These are phyloP conservation scores for Leptopilina drosophilae DNA, from an alignment of 2,888 invertebrate genomes.

Conservation along the genomic window DNA sequence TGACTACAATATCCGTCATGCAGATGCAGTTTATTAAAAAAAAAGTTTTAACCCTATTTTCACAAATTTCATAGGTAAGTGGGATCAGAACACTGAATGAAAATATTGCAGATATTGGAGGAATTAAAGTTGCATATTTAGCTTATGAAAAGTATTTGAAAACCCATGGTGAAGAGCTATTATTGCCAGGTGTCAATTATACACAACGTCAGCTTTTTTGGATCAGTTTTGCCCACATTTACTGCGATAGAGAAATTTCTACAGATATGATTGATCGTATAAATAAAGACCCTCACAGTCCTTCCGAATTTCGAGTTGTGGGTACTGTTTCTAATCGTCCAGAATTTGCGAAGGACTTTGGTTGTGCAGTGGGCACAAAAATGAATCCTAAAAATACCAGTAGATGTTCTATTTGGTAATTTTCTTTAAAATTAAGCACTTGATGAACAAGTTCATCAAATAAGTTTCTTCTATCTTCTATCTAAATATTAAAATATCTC, in stretches of 20 bases:
- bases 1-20: too few species aligned
- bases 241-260: slow-evolving; percentile 78
- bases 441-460: too few species aligned
- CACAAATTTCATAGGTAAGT: slow-evolving; percentile 83
- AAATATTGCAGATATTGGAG: slow-evolving; percentile 96
- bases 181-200: slow-evolving; percentile 84
- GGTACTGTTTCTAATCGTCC: slow-evolving; percentile 68
- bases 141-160: slow-evolving; percentile 87
- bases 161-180: slow-evolving; percentile 82
- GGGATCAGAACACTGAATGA: slow-evolving; percentile 94
- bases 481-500: too few species aligned
- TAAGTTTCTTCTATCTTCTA: too few species aligned
- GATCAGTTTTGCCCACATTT: slow-evolving; percentile 74
- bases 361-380: not conserved
- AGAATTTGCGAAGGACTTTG: not conserved
- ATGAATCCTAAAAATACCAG: not conserved
- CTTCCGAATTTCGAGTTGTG: slow-evolving; percentile 80
- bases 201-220: slow-evolving; percentile 82
- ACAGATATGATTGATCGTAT: too few species aligned
- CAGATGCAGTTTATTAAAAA: too few species aligned
- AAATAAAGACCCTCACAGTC: slow-evolving; percentile 81
- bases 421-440: too few species aligned
- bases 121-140: slow-evolving; percentile 91
- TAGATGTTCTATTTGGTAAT: not conserved
- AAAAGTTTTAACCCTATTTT: too few species aligned